These are phyloP conservation scores for Hipparchia semele DNA, from an alignment of 2,888 invertebrate genomes.

Conservation along the genomic window DNA sequence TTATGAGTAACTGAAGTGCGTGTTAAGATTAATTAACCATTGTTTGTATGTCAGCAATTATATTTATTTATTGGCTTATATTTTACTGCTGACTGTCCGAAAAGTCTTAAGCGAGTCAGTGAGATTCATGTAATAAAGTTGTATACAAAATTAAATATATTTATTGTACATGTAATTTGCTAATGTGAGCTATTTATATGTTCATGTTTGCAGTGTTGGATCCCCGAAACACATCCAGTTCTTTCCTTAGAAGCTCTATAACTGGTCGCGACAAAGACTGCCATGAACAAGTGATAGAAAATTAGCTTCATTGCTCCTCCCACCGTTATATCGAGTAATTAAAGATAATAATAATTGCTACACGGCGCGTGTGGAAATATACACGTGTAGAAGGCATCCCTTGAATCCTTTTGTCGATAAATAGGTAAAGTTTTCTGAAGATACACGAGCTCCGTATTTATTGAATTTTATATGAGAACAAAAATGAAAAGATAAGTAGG, in stretches of 20 bases:
- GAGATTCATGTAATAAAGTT: too few species aligned
- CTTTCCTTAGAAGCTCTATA: constrained; percentile 64
- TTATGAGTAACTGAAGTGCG: too few species aligned
- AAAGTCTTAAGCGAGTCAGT: too few species aligned
- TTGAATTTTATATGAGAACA: neutral
- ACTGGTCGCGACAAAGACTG: constrained; percentile 62
- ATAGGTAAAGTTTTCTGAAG: neutral
- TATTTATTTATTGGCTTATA: too few species aligned
- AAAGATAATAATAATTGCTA: constrained; percentile 43
- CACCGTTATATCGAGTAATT: constrained; percentile 48
- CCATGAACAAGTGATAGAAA: constrained; percentile 66
- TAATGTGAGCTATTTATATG: too few species aligned
- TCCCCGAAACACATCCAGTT: constrained; percentile 24
- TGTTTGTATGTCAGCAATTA: too few species aligned
- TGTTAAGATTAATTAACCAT: too few species aligned
- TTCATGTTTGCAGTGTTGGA: too few species aligned
- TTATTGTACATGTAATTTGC: too few species aligned
- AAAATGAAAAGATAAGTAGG: neutral
- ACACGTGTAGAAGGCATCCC: constrained; percentile 10
- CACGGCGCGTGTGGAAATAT: constrained; percentile 18
- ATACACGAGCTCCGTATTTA: neutral
- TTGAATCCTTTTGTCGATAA: neutral
- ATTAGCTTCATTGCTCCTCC: constrained; percentile 54
- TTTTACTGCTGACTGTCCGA: too few species aligned
- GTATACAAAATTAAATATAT: too few species aligned